A percentile compares a stretch with the other conserved stretches of the same genome.
Conservation (phyloP, 2,113 vertebrate genomes). For the Lagopus muta region DNA sequence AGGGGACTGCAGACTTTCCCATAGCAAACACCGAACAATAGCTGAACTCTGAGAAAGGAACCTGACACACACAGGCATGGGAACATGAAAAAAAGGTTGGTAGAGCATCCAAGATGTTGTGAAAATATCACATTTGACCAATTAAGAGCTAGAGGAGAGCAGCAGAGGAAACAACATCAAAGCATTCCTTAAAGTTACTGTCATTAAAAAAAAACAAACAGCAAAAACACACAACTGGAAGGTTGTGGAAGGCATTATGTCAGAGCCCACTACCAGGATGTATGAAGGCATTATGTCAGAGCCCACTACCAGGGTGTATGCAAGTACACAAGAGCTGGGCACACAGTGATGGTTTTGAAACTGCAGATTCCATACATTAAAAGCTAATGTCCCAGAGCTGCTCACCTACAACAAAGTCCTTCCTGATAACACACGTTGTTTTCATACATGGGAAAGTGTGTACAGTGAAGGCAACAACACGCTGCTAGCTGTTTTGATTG, state of each 20-base stretch:
- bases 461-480: background rate
- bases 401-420: background rate
- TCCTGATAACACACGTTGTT: background rate
- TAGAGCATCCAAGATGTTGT: background rate
- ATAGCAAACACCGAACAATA: background rate
- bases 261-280: background rate
- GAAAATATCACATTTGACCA: background rate
- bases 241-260: background rate
- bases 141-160: background rate
- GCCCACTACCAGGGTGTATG: fast-evolving
- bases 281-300: background rate
- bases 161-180: background rate
- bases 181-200: background rate
- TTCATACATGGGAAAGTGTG: fast-evolving
- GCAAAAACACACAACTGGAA: background rate
- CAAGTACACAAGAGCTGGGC: background rate
- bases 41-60: background rate
- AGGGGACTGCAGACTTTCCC: background rate
- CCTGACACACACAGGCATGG: fast-evolving
- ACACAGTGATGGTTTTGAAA: background rate
- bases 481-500: background rate
- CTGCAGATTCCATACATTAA: background rate
- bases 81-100: background rate
- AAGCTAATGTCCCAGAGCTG: background rate
- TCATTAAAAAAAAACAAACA: background rate